A percentile compares a stretch with the other conserved stretches of the same genome.
Conservation (phyloP, 92 coral and sea anemone species). For the Chrysogorgia sp. region DNA sequence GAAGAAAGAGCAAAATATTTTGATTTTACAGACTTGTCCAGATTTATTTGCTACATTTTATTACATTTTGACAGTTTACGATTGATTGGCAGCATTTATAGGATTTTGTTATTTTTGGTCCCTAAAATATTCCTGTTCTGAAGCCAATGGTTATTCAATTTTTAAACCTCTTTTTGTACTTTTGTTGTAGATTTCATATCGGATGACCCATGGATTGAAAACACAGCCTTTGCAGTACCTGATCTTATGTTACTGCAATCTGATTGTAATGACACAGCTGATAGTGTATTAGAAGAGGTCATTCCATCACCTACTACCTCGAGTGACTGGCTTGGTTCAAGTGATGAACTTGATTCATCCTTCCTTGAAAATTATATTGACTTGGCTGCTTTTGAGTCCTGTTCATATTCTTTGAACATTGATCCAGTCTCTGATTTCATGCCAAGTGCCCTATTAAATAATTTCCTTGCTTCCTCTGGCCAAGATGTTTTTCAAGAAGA, state of each 20-base stretch:
- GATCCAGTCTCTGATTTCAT: background rate
- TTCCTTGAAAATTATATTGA: conserved; percentile 36
- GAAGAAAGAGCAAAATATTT: too few relatives aligned
- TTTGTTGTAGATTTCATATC: conserved; percentile 13
- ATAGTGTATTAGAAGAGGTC: conserved; percentile 15
- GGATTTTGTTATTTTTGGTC: too few relatives aligned
- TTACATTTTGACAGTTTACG: background rate
- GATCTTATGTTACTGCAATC: background rate
- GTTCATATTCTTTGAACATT: background rate
- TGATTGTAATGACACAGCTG: background rate
- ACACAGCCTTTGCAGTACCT: conserved; percentile 13
- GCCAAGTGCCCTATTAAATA: background rate
- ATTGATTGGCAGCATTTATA: too few relatives aligned
- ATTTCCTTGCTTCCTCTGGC: background rate
- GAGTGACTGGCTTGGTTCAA: background rate
- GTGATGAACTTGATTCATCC: background rate
- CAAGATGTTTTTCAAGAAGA: background rate
- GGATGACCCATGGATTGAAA: conserved; percentile 31
- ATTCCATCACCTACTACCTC: background rate
- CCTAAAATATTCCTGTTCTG: too few relatives aligned
- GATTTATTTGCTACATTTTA: conserved; percentile 26
- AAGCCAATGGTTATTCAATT: background rate
- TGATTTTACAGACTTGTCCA: too few relatives aligned
- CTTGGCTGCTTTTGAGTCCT: conserved; percentile 21
- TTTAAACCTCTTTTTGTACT: background rate